Evolutionary conservation across 2,797 vertebrate species (phyloP).

Genomic region (Lacerta viridis): DNA sequence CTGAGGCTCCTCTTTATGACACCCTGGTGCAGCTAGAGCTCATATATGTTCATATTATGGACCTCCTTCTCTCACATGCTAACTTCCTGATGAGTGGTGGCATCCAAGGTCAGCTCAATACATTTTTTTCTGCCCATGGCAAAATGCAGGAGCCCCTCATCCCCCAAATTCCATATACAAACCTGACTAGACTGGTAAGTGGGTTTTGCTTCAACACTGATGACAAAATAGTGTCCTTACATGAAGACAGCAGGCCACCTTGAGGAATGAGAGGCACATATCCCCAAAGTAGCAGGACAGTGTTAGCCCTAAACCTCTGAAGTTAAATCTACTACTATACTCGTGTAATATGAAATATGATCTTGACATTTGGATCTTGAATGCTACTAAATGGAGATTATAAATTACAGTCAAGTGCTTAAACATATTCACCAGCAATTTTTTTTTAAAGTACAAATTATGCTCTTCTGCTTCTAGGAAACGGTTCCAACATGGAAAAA

Average conservation of each 20-base stretch:
- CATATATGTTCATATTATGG: not conserved
- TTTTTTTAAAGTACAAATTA: not conserved
- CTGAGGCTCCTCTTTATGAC: not conserved
- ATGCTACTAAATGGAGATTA: not conserved
- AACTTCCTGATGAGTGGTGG: not conserved
- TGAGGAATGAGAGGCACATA: not conserved
- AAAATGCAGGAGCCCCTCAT: not conserved
- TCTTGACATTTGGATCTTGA: not conserved
- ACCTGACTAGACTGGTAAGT: not conserved
- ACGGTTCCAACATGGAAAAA: slow-evolving; percentile 11
- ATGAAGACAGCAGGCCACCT: not conserved
- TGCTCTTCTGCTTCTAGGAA: slow-evolving; percentile 27
- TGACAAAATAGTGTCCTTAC: not conserved
- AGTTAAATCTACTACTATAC: slow-evolving; percentile 12
- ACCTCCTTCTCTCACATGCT: not conserved
- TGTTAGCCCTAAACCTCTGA: not conserved
- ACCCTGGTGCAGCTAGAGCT: not conserved
- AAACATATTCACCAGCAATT: not conserved
- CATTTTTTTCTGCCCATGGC: not conserved
- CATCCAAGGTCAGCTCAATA: not conserved
- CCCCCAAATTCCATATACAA: not conserved
- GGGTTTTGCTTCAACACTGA: not conserved
- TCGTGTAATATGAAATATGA: slow-evolving; percentile 40
- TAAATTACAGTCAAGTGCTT: slow-evolving; percentile 13
- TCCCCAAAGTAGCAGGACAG: not conserved